Evolutionary conservation across 2,113 vertebrate species (phyloP).

Genomic region (Scartelaos histophorus): DNA sequence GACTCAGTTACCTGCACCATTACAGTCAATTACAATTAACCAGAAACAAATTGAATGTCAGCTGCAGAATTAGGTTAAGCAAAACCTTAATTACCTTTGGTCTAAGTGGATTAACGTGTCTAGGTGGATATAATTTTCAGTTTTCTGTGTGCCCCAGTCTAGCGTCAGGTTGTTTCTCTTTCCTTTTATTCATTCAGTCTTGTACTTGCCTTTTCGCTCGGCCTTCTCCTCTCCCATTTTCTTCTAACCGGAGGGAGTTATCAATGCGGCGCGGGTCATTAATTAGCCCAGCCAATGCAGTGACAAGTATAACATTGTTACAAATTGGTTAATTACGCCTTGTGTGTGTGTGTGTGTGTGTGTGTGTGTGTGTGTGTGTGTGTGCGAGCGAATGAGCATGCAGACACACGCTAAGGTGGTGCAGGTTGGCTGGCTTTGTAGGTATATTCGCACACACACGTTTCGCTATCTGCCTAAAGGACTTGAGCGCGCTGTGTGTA

Average conservation of each 20-base stretch:
- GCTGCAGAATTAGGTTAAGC: slow-evolving; percentile 24
- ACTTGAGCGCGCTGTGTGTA: slow-evolving; percentile 61
- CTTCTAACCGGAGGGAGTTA: slow-evolving; percentile 55
- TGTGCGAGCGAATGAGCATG: neutral
- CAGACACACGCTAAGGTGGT: neutral
- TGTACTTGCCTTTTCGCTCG: slow-evolving; percentile 3
- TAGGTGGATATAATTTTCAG: slow-evolving; percentile 22
- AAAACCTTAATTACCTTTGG: slow-evolving; percentile 21
- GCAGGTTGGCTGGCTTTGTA: slow-evolving; percentile 24
- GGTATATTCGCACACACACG: slow-evolving; percentile 26
- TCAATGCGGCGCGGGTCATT: slow-evolving; percentile 69
- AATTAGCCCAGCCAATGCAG: slow-evolving; percentile 68
- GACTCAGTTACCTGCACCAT: slow-evolving; percentile 4
- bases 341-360: neutral
- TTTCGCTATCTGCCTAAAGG: slow-evolving; percentile 62
- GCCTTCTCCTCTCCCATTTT: slow-evolving; percentile 19
- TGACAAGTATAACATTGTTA: slow-evolving; percentile 80
- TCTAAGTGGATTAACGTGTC: slow-evolving; percentile 23
- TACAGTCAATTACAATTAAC: slow-evolving; percentile 10
- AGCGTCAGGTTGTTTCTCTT: neutral
- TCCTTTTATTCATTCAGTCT: neutral
- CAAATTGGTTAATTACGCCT: slow-evolving; percentile 78
- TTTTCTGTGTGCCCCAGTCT: neutral
- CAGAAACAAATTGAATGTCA: slow-evolving; percentile 13
- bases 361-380: neutral